Percentiles rank a stretch among this genome's conserved stretches.
Conservation (phyloP, 2,113 vertebrate genomes). For the Gallinago paraguaiae region DNA sequence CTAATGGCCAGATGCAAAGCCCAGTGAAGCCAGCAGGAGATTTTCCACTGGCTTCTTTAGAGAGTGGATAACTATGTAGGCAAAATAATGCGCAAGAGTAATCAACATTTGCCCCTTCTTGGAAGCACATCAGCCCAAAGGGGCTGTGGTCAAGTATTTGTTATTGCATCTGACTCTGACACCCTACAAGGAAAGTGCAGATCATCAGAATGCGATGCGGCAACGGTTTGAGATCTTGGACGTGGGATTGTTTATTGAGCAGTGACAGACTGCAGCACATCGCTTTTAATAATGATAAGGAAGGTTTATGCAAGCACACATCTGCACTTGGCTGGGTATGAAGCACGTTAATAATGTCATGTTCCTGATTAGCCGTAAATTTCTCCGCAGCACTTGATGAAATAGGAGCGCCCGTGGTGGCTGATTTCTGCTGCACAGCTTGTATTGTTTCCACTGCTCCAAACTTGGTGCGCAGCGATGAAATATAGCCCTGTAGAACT, state of each 20-base stretch:
- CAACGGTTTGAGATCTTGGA: not conserved
- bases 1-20: not conserved
- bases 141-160: not conserved
- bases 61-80: not conserved
- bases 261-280: conserved; percentile 10
- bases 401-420: not conserved
- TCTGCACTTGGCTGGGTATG: conserved; percentile 14
- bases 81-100: fast-evolving
- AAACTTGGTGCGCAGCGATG: not conserved
- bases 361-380: not conserved
- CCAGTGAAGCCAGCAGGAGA: not conserved
- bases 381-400: not conserved
- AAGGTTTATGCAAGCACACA: conserved; percentile 22
- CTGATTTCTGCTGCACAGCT: not conserved
- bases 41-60: not conserved
- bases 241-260: not conserved
- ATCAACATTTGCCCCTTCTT: conserved; percentile 12
- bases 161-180: not conserved
- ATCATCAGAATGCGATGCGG: not conserved
- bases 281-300: not conserved
- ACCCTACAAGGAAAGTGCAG: not conserved
- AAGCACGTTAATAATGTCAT: not conserved
- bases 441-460: conserved; percentile 3
- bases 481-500: not conserved
- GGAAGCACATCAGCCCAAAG: not conserved